A percentile compares a stretch with the other conserved stretches of the same genome.
These are phyloP conservation scores for Pachypanchax playfairii DNA, from an alignment of 2,113 vertebrate species.

Conservation along the genomic window DNA sequence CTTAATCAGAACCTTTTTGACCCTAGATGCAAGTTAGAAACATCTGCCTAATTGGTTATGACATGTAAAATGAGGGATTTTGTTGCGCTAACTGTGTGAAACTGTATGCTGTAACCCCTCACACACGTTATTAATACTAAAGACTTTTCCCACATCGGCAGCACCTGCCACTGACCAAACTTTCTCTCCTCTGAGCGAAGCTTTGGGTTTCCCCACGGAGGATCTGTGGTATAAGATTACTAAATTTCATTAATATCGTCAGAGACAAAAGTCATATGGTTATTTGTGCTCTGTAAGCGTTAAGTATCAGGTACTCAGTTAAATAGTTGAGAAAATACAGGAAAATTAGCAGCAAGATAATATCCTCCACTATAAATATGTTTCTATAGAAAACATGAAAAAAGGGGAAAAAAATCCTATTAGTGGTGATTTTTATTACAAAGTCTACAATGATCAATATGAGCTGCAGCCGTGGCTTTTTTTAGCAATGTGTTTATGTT, in stretches of 20 bases:
- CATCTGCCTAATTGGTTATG: constrained; percentile 71
- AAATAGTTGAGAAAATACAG: constrained; percentile 66
- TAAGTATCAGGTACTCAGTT: constrained; percentile 73
- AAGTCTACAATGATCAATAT: constrained; percentile 32
- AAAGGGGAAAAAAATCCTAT: constrained; percentile 13
- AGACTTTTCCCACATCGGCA: constrained; percentile 76
- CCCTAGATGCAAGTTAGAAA: constrained; percentile 25
- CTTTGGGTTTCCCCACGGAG: constrained; percentile 73
- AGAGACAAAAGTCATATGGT: constrained; percentile 69
- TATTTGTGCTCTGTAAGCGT: constrained; percentile 69
- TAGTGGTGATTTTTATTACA: constrained; percentile 27
- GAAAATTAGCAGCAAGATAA: constrained; percentile 68
- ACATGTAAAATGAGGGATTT: constrained; percentile 74
- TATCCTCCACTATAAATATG: constrained; percentile 28
- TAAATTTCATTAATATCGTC: constrained; percentile 79
- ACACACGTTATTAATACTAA: constrained; percentile 76
- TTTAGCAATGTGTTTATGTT: constrained; percentile 33
- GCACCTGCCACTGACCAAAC: constrained; percentile 74
- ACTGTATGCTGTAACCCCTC: constrained; percentile 68
- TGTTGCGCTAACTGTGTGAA: constrained; percentile 68
- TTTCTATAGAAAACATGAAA: constrained; percentile 21
- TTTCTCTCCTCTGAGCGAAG: constrained; percentile 55
- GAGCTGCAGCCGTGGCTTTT: constrained; percentile 17
- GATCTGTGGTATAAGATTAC: constrained; percentile 72
- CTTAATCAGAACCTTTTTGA: too few species aligned